Evolutionary conservation across 2,113 vertebrate species (phyloP).

Genomic region (Hipposideros armiger): DNA sequence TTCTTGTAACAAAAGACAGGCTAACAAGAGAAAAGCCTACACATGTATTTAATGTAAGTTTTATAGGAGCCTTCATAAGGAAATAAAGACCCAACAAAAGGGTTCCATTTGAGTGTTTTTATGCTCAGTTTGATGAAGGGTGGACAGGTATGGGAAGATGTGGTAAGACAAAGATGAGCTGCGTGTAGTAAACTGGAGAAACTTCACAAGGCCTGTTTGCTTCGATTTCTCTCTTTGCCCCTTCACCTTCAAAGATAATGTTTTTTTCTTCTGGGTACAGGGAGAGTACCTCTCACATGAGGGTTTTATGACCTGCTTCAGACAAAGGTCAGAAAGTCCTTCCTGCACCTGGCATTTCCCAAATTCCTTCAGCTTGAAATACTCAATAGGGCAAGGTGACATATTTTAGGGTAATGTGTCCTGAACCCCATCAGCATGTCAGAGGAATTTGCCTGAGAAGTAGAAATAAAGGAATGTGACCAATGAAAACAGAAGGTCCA

Average conservation of each 20-base stretch:
- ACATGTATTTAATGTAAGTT: background rate
- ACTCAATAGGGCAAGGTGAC: background rate
- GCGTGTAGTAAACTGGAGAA: background rate
- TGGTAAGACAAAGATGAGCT: background rate
- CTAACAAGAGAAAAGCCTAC: background rate
- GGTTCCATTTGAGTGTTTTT: background rate
- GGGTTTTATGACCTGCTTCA: background rate
- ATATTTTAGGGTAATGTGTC: background rate
- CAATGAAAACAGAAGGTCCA: background rate
- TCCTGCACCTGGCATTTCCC: background rate
- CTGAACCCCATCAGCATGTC: background rate
- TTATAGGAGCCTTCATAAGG: background rate
- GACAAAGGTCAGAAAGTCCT: background rate
- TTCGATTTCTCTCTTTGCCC: background rate
- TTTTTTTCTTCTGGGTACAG: background rate
- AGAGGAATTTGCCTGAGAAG: background rate
- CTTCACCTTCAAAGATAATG: background rate
- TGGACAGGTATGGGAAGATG: background rate
- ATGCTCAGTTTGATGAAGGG: background rate
- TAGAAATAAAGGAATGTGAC: background rate
- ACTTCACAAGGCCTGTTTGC: background rate
- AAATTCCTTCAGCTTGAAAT: background rate
- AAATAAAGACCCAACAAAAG: background rate
- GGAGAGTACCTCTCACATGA: background rate
- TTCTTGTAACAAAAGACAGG: background rate